Conservation (phyloP, 2,113 vertebrate genomes). For the Podocnemis expansa region DNA sequence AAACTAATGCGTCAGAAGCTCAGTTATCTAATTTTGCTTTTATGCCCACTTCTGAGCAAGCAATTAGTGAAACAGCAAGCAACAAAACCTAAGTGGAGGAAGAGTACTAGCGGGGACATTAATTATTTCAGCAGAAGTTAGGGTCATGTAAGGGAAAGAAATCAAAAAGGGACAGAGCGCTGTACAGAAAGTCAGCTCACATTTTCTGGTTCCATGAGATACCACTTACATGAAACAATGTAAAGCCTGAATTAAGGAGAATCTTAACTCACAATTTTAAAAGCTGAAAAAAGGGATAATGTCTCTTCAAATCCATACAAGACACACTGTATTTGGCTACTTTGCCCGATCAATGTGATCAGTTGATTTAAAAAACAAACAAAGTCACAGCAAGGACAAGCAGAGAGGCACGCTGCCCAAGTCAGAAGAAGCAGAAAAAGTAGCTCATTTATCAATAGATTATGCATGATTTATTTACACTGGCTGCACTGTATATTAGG, state of each 20-base stretch:
- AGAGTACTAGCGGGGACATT: accelerated
- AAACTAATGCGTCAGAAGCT: background rate
- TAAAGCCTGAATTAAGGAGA: background rate
- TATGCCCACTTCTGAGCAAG: background rate
- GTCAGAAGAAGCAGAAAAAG: slow-evolving; percentile 57
- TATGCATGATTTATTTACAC: slow-evolving; percentile 7
- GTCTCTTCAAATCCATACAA: slow-evolving; percentile 58
- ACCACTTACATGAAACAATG: background rate
- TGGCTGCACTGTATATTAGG: background rate
- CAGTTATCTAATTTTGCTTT: background rate
- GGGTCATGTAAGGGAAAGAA: background rate
- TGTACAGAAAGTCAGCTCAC: background rate
- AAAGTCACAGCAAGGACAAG: slow-evolving; percentile 59
- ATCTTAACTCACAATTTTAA: background rate
- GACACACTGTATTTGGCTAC: slow-evolving; percentile 66
- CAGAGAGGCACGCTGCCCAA: slow-evolving; percentile 45
- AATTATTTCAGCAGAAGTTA: background rate
- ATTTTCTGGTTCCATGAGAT: background rate
- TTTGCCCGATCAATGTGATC: slow-evolving; percentile 80
- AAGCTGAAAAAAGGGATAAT: slow-evolving; percentile 45
- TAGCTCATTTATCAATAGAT: background rate
- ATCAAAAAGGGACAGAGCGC: background rate
- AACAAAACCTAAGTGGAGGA: background rate
- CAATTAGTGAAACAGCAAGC: background rate
- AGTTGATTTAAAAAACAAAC: slow-evolving; percentile 48